Conservation (phyloP, 2,113 vertebrate species). For the Pampusana beccarii region DNA sequence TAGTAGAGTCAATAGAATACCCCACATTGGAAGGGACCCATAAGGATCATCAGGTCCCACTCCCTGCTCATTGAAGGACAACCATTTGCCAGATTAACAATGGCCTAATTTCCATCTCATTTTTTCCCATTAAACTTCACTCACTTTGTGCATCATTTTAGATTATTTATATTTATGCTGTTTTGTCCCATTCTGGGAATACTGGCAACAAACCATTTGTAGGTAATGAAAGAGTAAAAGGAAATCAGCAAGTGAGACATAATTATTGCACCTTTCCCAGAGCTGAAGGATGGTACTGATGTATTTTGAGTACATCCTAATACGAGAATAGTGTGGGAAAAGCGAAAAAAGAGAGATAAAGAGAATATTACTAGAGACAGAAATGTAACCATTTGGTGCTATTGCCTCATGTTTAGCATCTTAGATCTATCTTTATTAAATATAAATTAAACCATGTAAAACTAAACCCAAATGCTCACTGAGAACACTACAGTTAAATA, state of each 20-base stretch:
- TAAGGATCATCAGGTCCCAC: too few relatives aligned
- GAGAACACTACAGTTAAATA: neutral
- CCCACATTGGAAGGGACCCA: too few relatives aligned
- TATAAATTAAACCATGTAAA: neutral
- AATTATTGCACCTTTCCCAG: neutral
- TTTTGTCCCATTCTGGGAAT: neutral
- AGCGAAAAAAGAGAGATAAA: neutral
- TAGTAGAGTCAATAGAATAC: too few relatives aligned
- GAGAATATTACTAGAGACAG: neutral
- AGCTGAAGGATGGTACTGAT: neutral
- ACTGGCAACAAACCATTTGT: neutral
- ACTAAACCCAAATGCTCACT: neutral
- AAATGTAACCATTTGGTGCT: neutral
- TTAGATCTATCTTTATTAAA: neutral
- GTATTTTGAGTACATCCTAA: neutral
- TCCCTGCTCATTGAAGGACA: too few relatives aligned
- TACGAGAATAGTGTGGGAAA: neutral
- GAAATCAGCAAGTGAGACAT: neutral
- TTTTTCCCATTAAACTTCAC: neutral
- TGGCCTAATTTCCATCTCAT: neutral
- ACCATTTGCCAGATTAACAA: neutral
- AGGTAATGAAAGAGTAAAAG: neutral
- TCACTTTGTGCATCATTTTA: neutral
- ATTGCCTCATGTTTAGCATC: neutral
- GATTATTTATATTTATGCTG: neutral